Base-by-base conservation (phyloP, 2,888 invertebrate species). In the Monopis laevigella region DNA sequence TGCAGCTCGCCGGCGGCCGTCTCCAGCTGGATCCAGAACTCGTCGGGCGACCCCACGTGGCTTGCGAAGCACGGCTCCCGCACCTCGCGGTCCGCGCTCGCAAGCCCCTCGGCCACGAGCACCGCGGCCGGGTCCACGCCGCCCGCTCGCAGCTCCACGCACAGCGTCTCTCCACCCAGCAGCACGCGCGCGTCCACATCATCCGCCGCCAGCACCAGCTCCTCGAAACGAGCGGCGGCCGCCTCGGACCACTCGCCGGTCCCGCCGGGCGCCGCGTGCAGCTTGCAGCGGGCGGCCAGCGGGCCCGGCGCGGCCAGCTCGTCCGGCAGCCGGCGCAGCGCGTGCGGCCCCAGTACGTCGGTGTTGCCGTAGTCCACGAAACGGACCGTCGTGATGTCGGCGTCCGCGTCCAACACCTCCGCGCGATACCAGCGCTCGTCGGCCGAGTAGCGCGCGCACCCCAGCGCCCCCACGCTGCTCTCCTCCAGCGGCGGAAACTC, bases 361-460 rank as follows among this genome's bases (percentile, higher is more conserved):
- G 90, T 90, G 55, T 90, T 91, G 7, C 92, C 92, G 52, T 86
- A 91, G 58, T 92, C 92, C 10, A 90, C 84, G 51, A 91, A 92
- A 21, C 89, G 84, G 1, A 92, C 86, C 0, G 89, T 90, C 7
- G 87, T 90, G 26, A 90, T 86, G 47, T 91, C 90, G 4, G 84
- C 81, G 47, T 89, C 88, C 0, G 89, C 85, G 58, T 93, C 93
- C 28, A 96, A 84, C 5, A 98, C 88, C 58, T 88, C 87, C 0
- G 96, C 97, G 44, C 98, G 84, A 65, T 98, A 98, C 97, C 98
- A 98, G 47, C 86, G 84, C 28, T 89, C 88, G 58, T 97, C 94
- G 1, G 86, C 88, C 0, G 88, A 85, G 62, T 93, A 96, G 55
- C 89, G 87, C 1, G 96, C 95, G 36, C 88, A 81, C 51, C 91